These are phyloP conservation scores for Molossus alvarezi DNA, from an alignment of 2,797 vertebrate species.

Conservation along the genomic window DNA sequence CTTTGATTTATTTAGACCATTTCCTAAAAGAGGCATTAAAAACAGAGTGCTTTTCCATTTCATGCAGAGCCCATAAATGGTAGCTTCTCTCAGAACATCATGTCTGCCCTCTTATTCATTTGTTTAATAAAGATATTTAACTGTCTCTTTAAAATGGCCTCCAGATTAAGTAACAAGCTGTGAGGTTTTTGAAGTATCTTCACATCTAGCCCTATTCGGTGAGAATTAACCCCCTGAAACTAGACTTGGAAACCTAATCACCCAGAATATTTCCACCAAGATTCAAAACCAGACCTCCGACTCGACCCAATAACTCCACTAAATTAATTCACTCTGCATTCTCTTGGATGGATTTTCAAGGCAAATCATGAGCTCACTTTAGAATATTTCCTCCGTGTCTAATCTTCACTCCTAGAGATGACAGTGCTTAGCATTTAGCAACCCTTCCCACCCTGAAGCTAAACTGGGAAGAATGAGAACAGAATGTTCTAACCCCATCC, in stretches of 20 bases:
- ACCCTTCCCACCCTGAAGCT: constrained; percentile 69
- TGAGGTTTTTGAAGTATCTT: constrained; percentile 36
- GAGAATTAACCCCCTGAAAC: constrained; percentile 66
- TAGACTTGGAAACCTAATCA: constrained; percentile 52
- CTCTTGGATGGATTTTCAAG: constrained; percentile 63
- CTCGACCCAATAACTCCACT: constrained; percentile 54
- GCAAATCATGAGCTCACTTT: constrained; percentile 55
- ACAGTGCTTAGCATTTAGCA: constrained; percentile 51
- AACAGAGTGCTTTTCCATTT: constrained; percentile 27
- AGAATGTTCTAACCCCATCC: constrained; percentile 77
- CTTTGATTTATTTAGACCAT: constrained; percentile 61
- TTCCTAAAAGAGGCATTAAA: constrained; percentile 73
- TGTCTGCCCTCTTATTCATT: constrained; percentile 49
- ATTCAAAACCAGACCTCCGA: constrained; percentile 67
- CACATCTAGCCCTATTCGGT: neutral
- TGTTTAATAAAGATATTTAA: constrained; percentile 72
- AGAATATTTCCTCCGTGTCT: constrained; percentile 34
- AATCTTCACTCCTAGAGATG: constrained; percentile 43
- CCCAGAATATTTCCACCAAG: constrained; percentile 56
- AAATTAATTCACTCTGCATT: constrained; percentile 59
- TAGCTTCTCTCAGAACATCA: constrained; percentile 63
- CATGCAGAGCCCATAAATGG: constrained; percentile 70
- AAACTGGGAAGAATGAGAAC: constrained; percentile 74
- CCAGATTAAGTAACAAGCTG: constrained; percentile 65
- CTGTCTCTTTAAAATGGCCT: constrained; percentile 46